A percentile compares a stretch with the other conserved stretches of the same genome.
These are phyloP conservation scores for Phylloscopus trochilus DNA, from an alignment of 2,113 vertebrate species.

Conservation along the genomic window DNA sequence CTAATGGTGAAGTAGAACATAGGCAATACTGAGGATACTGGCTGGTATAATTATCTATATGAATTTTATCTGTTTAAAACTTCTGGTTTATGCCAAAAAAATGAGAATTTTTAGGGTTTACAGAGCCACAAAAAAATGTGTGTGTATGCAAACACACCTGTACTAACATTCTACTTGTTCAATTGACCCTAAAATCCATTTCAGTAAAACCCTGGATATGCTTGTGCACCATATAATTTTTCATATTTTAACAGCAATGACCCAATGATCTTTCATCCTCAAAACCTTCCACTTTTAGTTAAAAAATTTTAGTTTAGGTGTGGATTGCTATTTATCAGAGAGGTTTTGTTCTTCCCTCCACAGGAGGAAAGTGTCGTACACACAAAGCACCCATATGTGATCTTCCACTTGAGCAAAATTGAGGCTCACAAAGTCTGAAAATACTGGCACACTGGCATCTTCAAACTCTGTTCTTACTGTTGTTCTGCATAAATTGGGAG, in stretches of 20 bases:
- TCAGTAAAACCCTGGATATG: background rate
- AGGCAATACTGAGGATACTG: background rate
- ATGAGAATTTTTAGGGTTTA: background rate
- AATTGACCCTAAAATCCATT: background rate
- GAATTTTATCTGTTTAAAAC: background rate
- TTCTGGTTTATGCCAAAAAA: background rate
- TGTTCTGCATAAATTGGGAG: accelerated
- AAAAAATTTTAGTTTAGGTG: background rate
- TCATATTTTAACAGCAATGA: background rate
- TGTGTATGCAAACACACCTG: background rate
- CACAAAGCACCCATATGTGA: background rate
- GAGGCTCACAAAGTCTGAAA: background rate
- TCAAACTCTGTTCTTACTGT: background rate
- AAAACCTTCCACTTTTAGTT: background rate
- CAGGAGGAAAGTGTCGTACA: background rate
- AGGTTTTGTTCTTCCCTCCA: background rate
- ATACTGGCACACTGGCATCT: background rate
- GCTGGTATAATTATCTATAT: background rate
- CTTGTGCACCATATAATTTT: background rate
- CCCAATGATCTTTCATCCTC: background rate
- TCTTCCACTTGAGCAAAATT: background rate
- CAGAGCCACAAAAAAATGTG: background rate
- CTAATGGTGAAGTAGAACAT: background rate
- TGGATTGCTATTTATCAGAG: background rate
- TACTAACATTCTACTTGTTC: background rate